phyloP scores from a whole-genome alignment of 2,888 invertebrate genomes.

The Pyrrhia umbra region DNA sequence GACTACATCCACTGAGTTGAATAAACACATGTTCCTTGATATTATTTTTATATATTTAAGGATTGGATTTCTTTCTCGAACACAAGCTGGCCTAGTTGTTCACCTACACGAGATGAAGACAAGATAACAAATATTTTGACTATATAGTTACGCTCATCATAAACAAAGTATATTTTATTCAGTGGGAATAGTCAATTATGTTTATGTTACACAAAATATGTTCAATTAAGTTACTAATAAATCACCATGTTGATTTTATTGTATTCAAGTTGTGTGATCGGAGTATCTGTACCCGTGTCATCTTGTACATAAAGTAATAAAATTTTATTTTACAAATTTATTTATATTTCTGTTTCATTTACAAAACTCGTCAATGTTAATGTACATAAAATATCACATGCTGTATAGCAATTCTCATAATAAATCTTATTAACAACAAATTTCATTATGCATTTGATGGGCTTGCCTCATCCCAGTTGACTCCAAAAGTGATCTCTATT shows the following conservation, averaged over 20 bases:
- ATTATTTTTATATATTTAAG: not conserved
- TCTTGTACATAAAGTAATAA: constrained; percentile 89
- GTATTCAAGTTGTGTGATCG: constrained; percentile 79
- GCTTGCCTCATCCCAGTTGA: constrained; percentile 87
- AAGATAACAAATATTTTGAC: constrained; percentile 1
- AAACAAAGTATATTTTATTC: constrained; percentile 30
- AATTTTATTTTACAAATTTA: constrained; percentile 80
- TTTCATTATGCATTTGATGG: constrained; percentile 8
- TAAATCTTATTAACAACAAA: constrained; percentile 7
- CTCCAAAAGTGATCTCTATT: constrained; percentile 93
- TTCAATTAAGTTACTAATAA: constrained; percentile 60
- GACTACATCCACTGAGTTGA: constrained; percentile 52
- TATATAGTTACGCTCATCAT: not conserved
- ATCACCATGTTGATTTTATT: constrained; percentile 75
- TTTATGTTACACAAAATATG: constrained; percentile 56
- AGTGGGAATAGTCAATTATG: constrained; percentile 57
- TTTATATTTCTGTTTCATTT: constrained; percentile 75
- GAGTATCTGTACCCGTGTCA: constrained; percentile 82
- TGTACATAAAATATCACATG: constrained; percentile 34
- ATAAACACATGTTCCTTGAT: not conserved
- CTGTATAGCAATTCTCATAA: constrained; percentile 22
- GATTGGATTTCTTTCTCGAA: not conserved
- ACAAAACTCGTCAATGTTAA: constrained; percentile 41
- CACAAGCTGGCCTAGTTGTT: constrained; percentile 12
- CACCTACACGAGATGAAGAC: constrained; percentile 29